Evolutionary conservation across 2,113 vertebrate species (phyloP), one percentile per base, ranked within the genome.

Genomic region (Dromiciops gliroides): DNA sequence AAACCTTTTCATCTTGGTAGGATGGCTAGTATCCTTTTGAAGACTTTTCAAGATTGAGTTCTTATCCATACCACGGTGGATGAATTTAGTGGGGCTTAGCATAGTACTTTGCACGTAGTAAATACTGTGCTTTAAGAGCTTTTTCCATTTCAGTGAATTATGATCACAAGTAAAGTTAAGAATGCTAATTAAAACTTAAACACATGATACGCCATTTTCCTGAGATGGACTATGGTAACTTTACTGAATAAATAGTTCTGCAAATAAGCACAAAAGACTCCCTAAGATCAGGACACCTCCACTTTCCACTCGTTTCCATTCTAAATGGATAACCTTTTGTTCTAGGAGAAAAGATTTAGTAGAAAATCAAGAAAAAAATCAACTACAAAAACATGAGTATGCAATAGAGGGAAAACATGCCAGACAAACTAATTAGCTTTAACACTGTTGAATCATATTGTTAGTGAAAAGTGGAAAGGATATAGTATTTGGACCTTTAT

Each of bases 391-490:
- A 47, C 2, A 44, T 50, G 1, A 8, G 10, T 8, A 60, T 25
- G 48, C 8, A 19, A 75, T 47, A 24, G 48, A 91, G 11, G 19
- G 52, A 91, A 51, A 75, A 89, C 24, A 37, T 92, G 25, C 50
- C 52, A 24, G 10, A 60, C 48, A 48, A 90, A 93, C 89, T 83
- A 83, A 91, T 12, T 94, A 92, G 47, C 48, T 94, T 95, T 5
- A 88, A 60, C 51, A 90, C 90, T 89, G 3, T 89, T 52, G 92
- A 93, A 37, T 93, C 93, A n/a, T 89, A 48, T 12, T 56, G 56
- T 60, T 92, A 67, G 50, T 94, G n/a, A 95, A 90, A 91, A 95
- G 92, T 93, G 90, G 92, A 92, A 19, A 31, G 91, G 26, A 92
- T 93, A 75, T 25, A 52, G 31, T 94, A 94, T 95, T 92, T 92